A percentile compares a stretch with the other conserved stretches of the same genome.
phyloP scores from a whole-genome alignment of 2,888 invertebrate species.

The Altica lythri region DNA sequence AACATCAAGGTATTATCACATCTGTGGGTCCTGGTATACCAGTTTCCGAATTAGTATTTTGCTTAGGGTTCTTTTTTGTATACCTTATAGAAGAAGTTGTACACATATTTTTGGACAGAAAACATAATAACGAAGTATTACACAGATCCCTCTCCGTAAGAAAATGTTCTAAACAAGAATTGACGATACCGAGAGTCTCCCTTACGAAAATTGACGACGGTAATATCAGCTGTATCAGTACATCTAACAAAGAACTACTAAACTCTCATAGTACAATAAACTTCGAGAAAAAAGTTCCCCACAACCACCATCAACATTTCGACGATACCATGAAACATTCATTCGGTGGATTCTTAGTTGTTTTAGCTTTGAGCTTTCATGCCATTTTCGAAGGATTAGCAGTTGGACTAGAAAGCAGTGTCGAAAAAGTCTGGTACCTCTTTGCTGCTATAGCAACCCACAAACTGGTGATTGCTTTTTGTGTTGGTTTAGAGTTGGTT shows the following conservation, averaged over 20 bases:
- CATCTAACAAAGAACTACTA: conserved; percentile 51
- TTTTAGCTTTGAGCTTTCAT: conserved; percentile 70
- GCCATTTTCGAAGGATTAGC: conserved; percentile 73
- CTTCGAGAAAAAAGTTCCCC: conserved; percentile 32
- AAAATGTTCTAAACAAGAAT: conserved; percentile 53
- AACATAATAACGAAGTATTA: conserved; percentile 49
- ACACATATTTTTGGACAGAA: conserved; percentile 60
- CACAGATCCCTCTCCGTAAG: conserved; percentile 61
- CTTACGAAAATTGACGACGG: conserved; percentile 53
- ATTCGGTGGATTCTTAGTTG: conserved; percentile 66
- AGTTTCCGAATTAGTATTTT: conserved; percentile 64
- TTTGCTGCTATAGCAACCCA: conserved; percentile 70
- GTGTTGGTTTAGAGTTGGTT: conserved; percentile 68
- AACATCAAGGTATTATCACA: conserved; percentile 56
- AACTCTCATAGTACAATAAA: conserved; percentile 49
- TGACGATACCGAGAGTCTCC: conserved; percentile 52
- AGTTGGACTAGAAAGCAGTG: conserved; percentile 66
- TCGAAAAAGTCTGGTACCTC: conserved; percentile 65
- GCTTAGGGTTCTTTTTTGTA: conserved; percentile 67
- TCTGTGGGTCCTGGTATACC: conserved; percentile 59
- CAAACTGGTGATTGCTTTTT: conserved; percentile 69
- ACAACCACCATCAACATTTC: conserved; percentile 34
- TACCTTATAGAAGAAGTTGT: conserved; percentile 68
- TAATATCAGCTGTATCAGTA: conserved; percentile 50
- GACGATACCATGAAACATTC: conserved; percentile 55